Evolutionary conservation across 1,140 invertebrate species (phyloP).

Genomic region (Drosophila sp.): DNA sequence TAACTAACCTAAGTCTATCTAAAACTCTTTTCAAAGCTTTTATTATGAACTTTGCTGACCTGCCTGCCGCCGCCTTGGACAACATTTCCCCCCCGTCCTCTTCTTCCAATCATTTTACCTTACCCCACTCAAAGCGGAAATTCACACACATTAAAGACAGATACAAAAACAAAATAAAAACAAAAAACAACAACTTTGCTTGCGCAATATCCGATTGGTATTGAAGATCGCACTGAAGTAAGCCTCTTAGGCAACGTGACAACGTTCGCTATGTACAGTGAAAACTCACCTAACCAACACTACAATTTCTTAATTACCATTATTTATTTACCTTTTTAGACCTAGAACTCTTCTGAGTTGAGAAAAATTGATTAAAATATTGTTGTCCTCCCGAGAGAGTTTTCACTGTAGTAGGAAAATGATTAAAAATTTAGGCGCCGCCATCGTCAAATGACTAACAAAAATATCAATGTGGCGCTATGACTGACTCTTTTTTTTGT

Average conservation of each 20-base stretch:
- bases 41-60: slow-evolving; percentile 63
- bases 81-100: neutral
- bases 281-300: too few species aligned
- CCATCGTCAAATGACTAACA: neutral
- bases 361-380: too few species aligned
- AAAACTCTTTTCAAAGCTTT: slow-evolving; percentile 39
- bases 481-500: neutral
- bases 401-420: too few species aligned
- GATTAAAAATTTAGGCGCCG: slow-evolving; percentile 41
- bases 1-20: slow-evolving; percentile 63
- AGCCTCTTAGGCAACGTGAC: slow-evolving; percentile 1
- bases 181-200: slow-evolving; percentile 21
- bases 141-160: slow-evolving; percentile 46
- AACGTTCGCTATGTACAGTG: slow-evolving; percentile 28
- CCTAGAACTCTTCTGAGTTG: too few species aligned
- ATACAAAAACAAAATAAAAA: slow-evolving; percentile 26
- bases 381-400: too few species aligned
- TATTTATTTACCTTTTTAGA: too few species aligned
- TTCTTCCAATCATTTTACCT: slow-evolving; percentile 7
- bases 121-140: slow-evolving; percentile 53
- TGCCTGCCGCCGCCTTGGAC: slow-evolving; percentile 8
- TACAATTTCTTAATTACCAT: too few species aligned
- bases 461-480: neutral
- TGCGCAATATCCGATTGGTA: slow-evolving; percentile 72
- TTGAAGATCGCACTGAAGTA: slow-evolving; percentile 17